Conservation (phyloP, 2,888 invertebrate genomes). For the Dione vanillae region DNA sequence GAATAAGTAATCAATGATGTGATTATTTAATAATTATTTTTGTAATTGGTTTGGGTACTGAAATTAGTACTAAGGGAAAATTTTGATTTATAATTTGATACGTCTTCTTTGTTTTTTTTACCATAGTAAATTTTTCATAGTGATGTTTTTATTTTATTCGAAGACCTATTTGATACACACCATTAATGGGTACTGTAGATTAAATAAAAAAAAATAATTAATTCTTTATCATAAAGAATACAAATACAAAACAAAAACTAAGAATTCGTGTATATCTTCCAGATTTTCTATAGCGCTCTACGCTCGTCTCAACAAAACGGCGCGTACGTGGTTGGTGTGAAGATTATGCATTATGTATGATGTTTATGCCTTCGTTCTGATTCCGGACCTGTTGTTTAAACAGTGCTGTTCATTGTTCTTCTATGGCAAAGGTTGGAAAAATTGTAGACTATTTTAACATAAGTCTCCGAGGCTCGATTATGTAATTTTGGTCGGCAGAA, state of each 20-base stretch:
- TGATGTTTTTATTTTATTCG: too few relatives aligned
- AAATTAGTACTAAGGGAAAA: not conserved
- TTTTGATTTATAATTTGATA: too few relatives aligned
- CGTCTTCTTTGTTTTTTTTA: too few relatives aligned
- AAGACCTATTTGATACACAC: too few relatives aligned
- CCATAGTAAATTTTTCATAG: too few relatives aligned
- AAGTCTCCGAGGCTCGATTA: slow-evolving; percentile 16
- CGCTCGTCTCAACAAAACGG: slow-evolving; percentile 39
- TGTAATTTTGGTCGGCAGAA: slow-evolving; percentile 13
- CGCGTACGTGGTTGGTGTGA: slow-evolving; percentile 46
- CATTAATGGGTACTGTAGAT: not conserved
- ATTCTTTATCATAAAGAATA: not conserved
- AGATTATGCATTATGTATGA: slow-evolving; percentile 49
- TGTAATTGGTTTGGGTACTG: slow-evolving; percentile 29
- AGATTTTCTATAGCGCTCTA: slow-evolving; percentile 18
- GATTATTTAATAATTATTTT: slow-evolving; percentile 39
- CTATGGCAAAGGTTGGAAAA: slow-evolving; percentile 26
- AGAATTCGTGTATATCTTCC: slow-evolving; percentile 28
- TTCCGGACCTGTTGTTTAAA: slow-evolving; percentile 42
- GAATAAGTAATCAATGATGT: slow-evolving; percentile 36
- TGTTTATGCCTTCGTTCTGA: slow-evolving; percentile 42
- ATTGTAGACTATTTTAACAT: slow-evolving; percentile 31
- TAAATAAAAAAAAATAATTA: not conserved
- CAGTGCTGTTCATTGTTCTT: slow-evolving; percentile 37
- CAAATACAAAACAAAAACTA: slow-evolving; percentile 18